Evolutionary conservation across 2,797 vertebrate species (phyloP).

Genomic region (Florisuga fusca): DNA sequence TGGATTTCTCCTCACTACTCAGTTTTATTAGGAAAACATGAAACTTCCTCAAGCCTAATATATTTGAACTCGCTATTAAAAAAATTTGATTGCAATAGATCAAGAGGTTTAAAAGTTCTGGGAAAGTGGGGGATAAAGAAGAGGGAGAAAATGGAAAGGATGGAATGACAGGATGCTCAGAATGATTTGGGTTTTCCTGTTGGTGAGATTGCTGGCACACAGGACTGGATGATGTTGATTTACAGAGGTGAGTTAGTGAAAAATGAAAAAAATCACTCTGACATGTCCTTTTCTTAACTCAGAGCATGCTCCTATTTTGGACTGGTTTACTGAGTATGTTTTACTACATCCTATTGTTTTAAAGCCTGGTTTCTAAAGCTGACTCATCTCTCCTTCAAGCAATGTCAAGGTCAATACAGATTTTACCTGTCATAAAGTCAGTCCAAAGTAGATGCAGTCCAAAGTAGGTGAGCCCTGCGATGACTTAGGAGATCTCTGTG

Average conservation of each 20-base stretch:
- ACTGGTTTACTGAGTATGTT: background rate
- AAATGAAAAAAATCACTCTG: background rate
- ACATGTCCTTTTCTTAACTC: background rate
- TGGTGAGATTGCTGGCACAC: background rate
- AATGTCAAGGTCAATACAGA: background rate
- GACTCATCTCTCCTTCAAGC: background rate
- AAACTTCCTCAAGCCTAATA: background rate
- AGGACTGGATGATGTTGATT: background rate
- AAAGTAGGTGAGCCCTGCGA: fast-evolving
- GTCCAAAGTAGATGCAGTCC: background rate
- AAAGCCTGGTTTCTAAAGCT: background rate
- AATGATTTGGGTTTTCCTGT: background rate
- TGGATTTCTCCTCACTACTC: background rate
- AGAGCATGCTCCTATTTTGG: background rate
- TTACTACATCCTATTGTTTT: background rate
- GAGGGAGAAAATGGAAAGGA: background rate
- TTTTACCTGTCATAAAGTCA: background rate
- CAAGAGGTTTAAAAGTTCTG: background rate
- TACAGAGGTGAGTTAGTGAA: background rate
- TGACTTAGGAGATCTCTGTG: background rate
- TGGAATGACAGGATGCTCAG: background rate
- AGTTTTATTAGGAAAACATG: background rate
- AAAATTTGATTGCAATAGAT: background rate
- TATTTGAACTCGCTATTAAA: background rate
- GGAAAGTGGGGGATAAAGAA: background rate